These are phyloP conservation scores for Philotrypesis tridentata DNA, from an alignment of 1,140 invertebrate genomes.

Conservation along the genomic window DNA sequence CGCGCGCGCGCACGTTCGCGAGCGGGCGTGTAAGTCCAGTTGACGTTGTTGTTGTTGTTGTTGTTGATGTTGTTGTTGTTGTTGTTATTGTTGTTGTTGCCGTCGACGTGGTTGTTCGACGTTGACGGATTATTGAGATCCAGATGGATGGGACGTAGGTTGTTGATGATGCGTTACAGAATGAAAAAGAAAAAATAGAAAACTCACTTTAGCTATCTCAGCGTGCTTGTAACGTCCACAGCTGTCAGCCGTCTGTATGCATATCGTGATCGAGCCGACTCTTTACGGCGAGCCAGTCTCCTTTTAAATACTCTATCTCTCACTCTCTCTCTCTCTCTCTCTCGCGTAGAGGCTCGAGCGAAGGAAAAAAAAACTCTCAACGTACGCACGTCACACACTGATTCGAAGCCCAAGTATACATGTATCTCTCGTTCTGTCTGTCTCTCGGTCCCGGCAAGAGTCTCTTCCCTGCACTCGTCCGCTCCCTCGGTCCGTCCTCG, in stretches of 20 bases:
- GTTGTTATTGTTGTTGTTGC: not conserved
- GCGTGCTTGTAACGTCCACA: not conserved
- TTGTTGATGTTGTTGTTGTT: not conserved
- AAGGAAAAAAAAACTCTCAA: constrained; percentile 8
- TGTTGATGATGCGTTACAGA: constrained; percentile 40
- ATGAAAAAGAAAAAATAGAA: constrained; percentile 43
- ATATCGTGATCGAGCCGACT: not conserved
- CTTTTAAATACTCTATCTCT: constrained; percentile 26
- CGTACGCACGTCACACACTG: not conserved
- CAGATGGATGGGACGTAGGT: constrained; percentile 50
- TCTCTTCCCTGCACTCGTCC: not conserved
- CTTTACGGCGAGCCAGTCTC: not conserved
- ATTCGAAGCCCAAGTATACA: constrained; percentile 9
- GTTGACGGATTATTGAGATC: too few species aligned
- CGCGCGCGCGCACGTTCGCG: constrained; percentile 10
- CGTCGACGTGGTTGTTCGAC: too few species aligned
- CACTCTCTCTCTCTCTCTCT: too few species aligned
- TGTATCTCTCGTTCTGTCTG: not conserved
- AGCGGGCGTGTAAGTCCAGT: not conserved
- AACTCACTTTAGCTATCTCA: constrained; percentile 52
- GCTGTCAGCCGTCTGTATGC: constrained; percentile 1
- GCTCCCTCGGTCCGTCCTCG: not conserved
- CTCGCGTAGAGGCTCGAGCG: not conserved
- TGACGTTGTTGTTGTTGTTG: not conserved
- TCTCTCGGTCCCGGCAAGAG: not conserved